These are phyloP conservation scores for Brachionus plicatilis DNA, from an alignment of 1,140 invertebrate genomes.

Conservation along the genomic window DNA sequence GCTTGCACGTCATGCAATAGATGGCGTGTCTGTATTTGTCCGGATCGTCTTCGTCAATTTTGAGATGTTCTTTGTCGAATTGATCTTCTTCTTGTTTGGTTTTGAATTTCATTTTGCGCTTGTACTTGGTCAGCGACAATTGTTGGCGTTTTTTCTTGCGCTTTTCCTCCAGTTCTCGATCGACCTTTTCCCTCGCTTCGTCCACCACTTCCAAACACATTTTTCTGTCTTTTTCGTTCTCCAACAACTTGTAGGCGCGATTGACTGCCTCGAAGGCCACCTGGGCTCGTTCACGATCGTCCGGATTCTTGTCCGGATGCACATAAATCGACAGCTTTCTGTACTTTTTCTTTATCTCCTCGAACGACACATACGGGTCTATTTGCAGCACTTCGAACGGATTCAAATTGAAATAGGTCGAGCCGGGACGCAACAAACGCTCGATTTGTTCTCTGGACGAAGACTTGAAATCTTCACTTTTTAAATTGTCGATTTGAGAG, in stretches of 20 bases:
- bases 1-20: constrained; percentile 73
- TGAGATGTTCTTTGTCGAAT: constrained; percentile 46
- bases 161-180: constrained; percentile 56
- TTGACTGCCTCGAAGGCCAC: constrained; percentile 74
- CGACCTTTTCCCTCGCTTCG: constrained; percentile 70
- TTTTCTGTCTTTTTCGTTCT: constrained; percentile 85
- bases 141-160: constrained; percentile 19
- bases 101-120: constrained; percentile 33
- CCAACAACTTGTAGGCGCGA: constrained; percentile 88
- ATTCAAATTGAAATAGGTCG: constrained; percentile 92
- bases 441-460: constrained; percentile 83
- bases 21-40: constrained; percentile 57
- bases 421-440: constrained; percentile 79
- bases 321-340: constrained; percentile 89
- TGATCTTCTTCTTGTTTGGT: constrained; percentile 39
- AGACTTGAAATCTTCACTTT: constrained; percentile 24
- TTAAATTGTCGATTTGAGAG: constrained; percentile 4
- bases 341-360: constrained; percentile 94
- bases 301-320: constrained; percentile 96
- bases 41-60: constrained; percentile 84
- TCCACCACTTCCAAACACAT: constrained; percentile 93
- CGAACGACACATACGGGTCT: constrained; percentile 76
- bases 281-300: constrained; percentile 88
- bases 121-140: not conserved
- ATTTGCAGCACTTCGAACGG: constrained; percentile 90